Percentiles rank a stretch among this genome's conserved stretches.
These are phyloP conservation scores for Globia sparganii DNA, from an alignment of 2,888 invertebrate species.

Conservation along the genomic window DNA sequence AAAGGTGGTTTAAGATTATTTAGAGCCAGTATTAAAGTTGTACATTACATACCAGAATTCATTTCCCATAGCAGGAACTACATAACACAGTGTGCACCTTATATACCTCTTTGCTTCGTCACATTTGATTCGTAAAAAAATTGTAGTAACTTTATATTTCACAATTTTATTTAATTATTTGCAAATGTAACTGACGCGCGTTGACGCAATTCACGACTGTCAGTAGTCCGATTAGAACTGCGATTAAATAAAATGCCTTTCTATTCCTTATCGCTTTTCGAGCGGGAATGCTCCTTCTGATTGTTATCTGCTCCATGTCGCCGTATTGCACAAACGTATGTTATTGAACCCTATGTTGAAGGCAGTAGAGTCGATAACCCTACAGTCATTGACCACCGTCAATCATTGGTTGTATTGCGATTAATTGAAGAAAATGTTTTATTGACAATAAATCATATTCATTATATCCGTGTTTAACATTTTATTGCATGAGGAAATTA, in stretches of 20 bases:
- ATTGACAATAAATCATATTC: slow-evolving; percentile 38
- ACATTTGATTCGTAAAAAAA: neutral
- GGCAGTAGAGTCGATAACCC: slow-evolving; percentile 65
- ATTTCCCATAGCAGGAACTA: slow-evolving; percentile 5
- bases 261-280: slow-evolving; percentile 31
- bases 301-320: slow-evolving; percentile 27
- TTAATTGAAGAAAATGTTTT: slow-evolving; percentile 46
- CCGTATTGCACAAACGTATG: slow-evolving; percentile 39
- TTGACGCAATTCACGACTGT: slow-evolving; percentile 20
- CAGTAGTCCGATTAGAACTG: slow-evolving; percentile 13
- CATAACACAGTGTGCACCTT: neutral
- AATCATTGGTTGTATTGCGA: slow-evolving; percentile 45
- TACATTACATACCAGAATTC: slow-evolving; percentile 19
- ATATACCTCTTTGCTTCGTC: neutral
- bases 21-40: neutral
- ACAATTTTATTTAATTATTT: neutral
- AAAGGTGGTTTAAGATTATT: neutral
- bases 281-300: slow-evolving; percentile 40
- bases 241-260: slow-evolving; percentile 37
- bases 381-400: slow-evolving; percentile 54
- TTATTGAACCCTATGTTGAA: slow-evolving; percentile 65
- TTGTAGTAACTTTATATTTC: neutral
- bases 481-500: slow-evolving; percentile 35
- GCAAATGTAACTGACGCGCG: neutral
- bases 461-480: slow-evolving; percentile 29